Base-by-base conservation (phyloP, 2,888 invertebrate genomes). In the Phortica magna region DNA sequence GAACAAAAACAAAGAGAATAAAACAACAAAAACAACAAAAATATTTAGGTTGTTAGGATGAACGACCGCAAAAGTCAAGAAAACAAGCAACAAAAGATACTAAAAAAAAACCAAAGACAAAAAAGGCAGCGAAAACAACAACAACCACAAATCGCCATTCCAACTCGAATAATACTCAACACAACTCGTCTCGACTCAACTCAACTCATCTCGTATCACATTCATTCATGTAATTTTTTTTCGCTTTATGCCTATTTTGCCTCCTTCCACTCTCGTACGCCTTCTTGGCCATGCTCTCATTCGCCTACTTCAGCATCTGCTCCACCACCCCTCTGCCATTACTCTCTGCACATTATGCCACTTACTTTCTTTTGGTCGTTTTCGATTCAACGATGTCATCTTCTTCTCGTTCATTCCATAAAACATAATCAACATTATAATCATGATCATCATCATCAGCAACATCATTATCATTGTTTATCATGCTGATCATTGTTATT, bases 31-130 rank as follows among this genome's bases (percentile, higher is more conserved):
- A 17, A 19, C 17, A 7, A 1, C 14, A 55, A n/a, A 71, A 12
- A 12, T 55, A 71, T 71, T 71, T 71, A 71, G 55, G 70, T 71
- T 68, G 68, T 48, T 71, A 55, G 55, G 70, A 71, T 71, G 55
- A 71, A 71, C 55, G 70, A 71, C 70, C 70, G 70, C 55, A 53
- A 55, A 31, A 48, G 48, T 14, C 9, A 48, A 48, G 48, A 48
- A 41, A 17, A 67, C 41, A n/a, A 41, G 3, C 41, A 42, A n/a
- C 67, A 31, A 67, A 41, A 67, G 42, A 41, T 14, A 39, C 41
- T 41, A 41, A 64, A 41, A 67, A 64, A 31, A 64, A 12, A 64
- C 3, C 12, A 31, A 22, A 61, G 22, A 61, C 22, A 39, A 31
- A 64, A 64, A 31, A 10, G 14, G 1, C 19, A 64, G 19, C 10